A percentile compares a stretch with the other conserved stretches of the same genome.
Evolutionary conservation across 2,797 vertebrate species (phyloP).

Genomic region (Gymnothorax javanicus): DNA sequence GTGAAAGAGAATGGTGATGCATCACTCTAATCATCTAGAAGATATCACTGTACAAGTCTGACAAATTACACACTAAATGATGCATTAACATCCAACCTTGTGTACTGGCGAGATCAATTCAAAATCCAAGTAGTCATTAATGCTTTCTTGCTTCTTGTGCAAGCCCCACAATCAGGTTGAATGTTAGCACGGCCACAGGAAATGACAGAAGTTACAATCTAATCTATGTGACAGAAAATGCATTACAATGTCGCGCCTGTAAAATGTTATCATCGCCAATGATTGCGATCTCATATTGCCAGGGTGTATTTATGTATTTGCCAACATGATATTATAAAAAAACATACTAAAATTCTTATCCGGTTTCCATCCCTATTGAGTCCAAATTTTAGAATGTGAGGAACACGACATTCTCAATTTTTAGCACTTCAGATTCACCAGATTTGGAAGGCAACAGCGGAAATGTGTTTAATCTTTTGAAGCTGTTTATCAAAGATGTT

Average conservation of each 20-base stretch:
- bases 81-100: neutral
- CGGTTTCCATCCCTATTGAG: neutral
- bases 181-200: neutral
- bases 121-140: slow-evolving; percentile 6
- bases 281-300: slow-evolving; percentile 9
- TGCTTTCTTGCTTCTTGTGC: neutral
- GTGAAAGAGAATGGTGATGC: slow-evolving; percentile 1
- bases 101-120: neutral
- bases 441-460: neutral
- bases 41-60: neutral
- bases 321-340: neutral
- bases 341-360: neutral
- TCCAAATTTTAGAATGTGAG: neutral
- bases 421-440: slow-evolving; percentile 5
- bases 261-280: slow-evolving; percentile 21
- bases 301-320: neutral
- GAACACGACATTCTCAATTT: neutral
- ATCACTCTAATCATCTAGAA: slow-evolving; percentile 6
- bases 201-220: slow-evolving; percentile 29
- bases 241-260: slow-evolving; percentile 24
- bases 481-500: neutral
- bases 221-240: slow-evolving; percentile 33
- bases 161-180: neutral
- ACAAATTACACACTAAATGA: neutral
- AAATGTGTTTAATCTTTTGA: slow-evolving; percentile 1